phyloP scores from a whole-genome alignment of 1,140 invertebrate species.

The Trigoniulus corallinus region DNA sequence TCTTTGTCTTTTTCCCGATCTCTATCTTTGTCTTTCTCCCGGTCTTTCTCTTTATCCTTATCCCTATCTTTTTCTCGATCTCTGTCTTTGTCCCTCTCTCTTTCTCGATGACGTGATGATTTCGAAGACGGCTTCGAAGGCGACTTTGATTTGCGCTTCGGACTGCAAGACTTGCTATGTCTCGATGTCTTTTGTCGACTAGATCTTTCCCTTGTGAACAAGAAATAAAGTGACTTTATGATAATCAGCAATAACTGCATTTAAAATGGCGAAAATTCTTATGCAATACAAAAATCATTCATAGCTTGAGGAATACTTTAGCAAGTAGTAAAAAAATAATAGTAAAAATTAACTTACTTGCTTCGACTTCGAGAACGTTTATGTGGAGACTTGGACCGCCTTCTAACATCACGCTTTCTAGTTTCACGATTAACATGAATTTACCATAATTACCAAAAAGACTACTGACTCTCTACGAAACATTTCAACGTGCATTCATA shows the following conservation, averaged over 20 bases:
- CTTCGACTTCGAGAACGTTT: background rate
- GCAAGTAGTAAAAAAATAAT: too few species aligned
- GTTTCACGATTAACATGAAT: background rate
- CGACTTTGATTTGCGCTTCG: slow-evolving; percentile 1
- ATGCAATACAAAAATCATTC: too few species aligned
- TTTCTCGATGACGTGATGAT: background rate
- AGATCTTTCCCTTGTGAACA: background rate
- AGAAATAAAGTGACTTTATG: too few species aligned
- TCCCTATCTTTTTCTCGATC: background rate
- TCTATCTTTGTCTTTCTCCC: slow-evolving; percentile 1
- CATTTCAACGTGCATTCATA: too few species aligned
- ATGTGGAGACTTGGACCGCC: background rate
- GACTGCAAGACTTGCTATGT: background rate
- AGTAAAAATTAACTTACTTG: too few species aligned
- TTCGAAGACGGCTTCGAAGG: background rate
- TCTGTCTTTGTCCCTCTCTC: too few species aligned
- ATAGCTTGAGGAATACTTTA: too few species aligned
- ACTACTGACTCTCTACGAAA: background rate
- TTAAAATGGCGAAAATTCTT: too few species aligned
- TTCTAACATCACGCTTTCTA: background rate
- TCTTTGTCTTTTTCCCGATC: too few species aligned
- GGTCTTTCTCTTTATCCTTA: background rate
- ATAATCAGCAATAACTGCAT: too few species aligned
- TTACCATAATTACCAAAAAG: background rate
- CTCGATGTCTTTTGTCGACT: background rate